Conservation (phyloP, 2,113 vertebrate genomes). For the Condylura cristata region DNA sequence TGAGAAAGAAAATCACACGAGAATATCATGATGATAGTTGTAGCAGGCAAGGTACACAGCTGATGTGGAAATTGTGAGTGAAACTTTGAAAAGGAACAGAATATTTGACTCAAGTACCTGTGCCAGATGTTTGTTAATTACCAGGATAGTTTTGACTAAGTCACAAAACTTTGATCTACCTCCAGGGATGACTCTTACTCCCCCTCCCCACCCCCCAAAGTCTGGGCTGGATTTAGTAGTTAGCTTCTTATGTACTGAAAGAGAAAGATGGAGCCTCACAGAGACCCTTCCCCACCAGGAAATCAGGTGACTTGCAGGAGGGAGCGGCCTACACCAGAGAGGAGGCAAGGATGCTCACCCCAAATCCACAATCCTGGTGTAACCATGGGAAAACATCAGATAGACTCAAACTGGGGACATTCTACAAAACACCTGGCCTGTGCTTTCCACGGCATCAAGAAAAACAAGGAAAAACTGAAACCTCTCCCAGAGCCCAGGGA, state of each 20-base stretch:
- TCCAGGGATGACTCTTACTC: neutral
- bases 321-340: rapidly evolving
- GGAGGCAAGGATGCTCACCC: neutral
- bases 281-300: neutral
- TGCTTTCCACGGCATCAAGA: neutral
- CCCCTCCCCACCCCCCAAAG: neutral
- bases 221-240: neutral
- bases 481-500: neutral
- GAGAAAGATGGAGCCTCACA: neutral
- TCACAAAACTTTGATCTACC: neutral
- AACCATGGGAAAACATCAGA: neutral
- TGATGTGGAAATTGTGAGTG: neutral
- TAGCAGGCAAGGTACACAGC: neutral
- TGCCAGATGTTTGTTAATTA: neutral
- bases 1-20: too few relatives aligned
- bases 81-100: neutral
- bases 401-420: neutral
- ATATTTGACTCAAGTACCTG: neutral
- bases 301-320: neutral
- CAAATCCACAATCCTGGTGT: neutral
- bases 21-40: neutral
- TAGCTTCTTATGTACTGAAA: too few relatives aligned
- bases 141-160: neutral
- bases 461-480: neutral
- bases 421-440: neutral